Base-by-base conservation (phyloP, 2,797 vertebrate species). In the Eulemur coronatus region DNA sequence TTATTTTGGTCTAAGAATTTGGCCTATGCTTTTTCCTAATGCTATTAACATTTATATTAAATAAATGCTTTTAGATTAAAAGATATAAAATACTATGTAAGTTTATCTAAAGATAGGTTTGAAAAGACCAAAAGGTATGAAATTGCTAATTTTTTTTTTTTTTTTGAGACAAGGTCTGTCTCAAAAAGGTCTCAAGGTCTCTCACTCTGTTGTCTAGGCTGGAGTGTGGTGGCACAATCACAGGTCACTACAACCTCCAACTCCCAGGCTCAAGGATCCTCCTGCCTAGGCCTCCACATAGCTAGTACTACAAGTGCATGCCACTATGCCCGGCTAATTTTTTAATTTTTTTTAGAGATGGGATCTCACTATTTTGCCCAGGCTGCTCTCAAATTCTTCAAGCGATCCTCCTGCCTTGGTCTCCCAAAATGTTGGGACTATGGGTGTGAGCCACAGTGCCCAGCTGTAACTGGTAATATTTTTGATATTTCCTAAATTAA, bases 41-140 rank as follows among this genome's bases (percentile, higher is more conserved):
- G 65, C 24, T 80, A 67, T 48, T 75, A 59, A 73, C 43, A 57
- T 72, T 92, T 93, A 82, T 67, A 59, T 67, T 61, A 87, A 95
- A 38, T 82, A 93, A 92, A 70, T 76, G 17, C 2, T 28, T 95
- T 96, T 80, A 90, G 24, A 91, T 38, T 46, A 95, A 85, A 95
- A 95, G 4, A 82, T 41, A 67, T 43, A 76, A 92, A 94, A 78
- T 26, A 75, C 17, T 63, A 1, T 52, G 76, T 28, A 4, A 48
- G 10, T 89, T 95, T 59, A 79, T 82, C 18, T 75, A 88, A 69
- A 76, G 38, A 90, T 17, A 65, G 7, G 1, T 43, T 69, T 88
- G 28, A 28, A 81, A 87, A 80, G 84, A 50, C 20, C 18, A 84
- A 80, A 79, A 78, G 17, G 24, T 80, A 80, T 76, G 1, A 69